Base-by-base conservation (phyloP, 2,113 vertebrate species). In the Ceyx cyanopectus region DNA sequence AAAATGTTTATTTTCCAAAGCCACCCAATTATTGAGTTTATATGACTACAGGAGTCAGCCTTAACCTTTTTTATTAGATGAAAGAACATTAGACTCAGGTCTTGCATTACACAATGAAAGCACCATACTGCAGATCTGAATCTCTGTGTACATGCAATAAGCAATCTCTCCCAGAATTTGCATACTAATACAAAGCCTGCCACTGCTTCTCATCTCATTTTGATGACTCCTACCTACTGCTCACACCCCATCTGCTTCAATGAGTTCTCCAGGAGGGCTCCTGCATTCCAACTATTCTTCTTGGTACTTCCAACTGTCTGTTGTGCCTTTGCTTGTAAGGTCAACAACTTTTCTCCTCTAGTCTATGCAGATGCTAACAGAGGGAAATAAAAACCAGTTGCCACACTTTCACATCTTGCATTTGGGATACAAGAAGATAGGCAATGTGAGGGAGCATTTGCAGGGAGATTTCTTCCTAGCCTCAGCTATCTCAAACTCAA, bases 151-250 rank as follows among this genome's bases (percentile, higher is more conserved):
- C 9, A 43, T 32, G 67, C 45, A 93, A 85, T 43, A 85, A 92
- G 76, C 63, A 81, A 58, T 5, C 23, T 66, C 68, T 88, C 66
- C 30, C 63, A 77, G 32, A 93, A 90, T 88, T 88, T 94, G 73
- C 86, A 92, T 88, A 70, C 32, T 45, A 90, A 84, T 70, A 93
- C 37, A 90, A 93, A 88, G 60, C 76, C 68, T 70, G 54, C 24
- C 43, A 43, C 83, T 80, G 62, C 30, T 92, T 27, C 68, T 86
- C 73, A 83, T 46, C 34, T 24, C 40, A 32, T 74, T 92, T 66
- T 3, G 2, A 80, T 86, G 77, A 88, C 40, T 74, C 51, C 65
- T 86, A 67, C 77, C 65, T 78, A 60, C 68, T 63, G 68, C 57
- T 94, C 65, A 74, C 61, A 90, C 26, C 3, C 0, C 0, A 18